These are phyloP conservation scores for Syrista parreyssii DNA, from an alignment of 2,888 invertebrate species.

Conservation along the genomic window DNA sequence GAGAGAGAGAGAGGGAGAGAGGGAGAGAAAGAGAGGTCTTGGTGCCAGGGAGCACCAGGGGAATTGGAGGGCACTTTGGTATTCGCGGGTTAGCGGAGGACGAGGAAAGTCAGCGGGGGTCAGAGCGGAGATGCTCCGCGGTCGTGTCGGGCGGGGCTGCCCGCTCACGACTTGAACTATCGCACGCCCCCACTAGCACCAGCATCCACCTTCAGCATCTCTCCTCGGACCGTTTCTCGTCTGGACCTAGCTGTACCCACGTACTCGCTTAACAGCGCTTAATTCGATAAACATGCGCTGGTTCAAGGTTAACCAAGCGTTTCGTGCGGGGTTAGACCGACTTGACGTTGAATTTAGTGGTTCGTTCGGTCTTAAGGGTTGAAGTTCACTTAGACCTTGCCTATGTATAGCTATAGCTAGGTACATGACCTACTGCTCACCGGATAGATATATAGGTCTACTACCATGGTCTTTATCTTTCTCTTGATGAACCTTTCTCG, in stretches of 20 bases:
- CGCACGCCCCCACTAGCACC: constrained; percentile 69
- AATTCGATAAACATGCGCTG: constrained; percentile 47
- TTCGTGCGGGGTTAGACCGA: neutral
- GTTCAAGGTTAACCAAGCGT: constrained; percentile 37
- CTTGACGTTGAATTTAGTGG: neutral
- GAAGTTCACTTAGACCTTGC: neutral
- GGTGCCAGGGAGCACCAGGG: constrained; percentile 6
- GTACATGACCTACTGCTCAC: neutral
- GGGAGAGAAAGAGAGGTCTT: constrained; percentile 26
- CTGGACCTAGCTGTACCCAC: constrained; percentile 29
- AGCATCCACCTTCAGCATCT: constrained; percentile 56
- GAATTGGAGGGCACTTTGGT: constrained; percentile 34
- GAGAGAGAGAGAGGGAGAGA: constrained; percentile 21
- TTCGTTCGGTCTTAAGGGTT: neutral
- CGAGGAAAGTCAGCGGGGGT: constrained; percentile 64
- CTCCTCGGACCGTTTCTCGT: constrained; percentile 43
- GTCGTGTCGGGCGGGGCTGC: constrained; percentile 66
- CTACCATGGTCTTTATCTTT: neutral
- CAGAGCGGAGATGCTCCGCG: constrained; percentile 64
- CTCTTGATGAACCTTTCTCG: neutral
- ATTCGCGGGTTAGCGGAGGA: constrained; percentile 45
- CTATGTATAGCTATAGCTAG: neutral
- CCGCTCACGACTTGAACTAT: constrained; percentile 72
- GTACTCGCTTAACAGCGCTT: constrained; percentile 41
- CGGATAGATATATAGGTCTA: neutral